Base-by-base conservation (phyloP, 23 tunicate genomes). In the Aplidium turbinatum region DNA sequence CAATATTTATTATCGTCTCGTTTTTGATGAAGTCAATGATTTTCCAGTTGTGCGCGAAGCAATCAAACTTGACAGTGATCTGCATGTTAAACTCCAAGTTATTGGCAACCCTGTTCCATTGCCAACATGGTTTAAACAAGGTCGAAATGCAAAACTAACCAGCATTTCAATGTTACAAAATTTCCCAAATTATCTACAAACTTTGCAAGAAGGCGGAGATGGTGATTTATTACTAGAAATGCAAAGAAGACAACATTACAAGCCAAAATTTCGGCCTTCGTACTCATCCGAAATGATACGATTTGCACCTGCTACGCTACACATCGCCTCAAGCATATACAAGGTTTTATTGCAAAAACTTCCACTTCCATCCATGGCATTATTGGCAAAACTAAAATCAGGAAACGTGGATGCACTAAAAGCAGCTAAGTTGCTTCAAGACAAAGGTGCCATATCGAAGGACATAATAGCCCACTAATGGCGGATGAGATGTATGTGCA, bases 401-500 rank as follows among this genome's bases (percentile, higher is more conserved):
- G 53, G 53, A 7, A 36, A 67, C 57, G 26, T 67, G 4, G 73
- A 67, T 22, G 21, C 73, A 9, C 7, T 67, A 7, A 67, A 67
- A 38, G 73, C 73, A 4, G 73, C 56, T 22, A 67, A 67, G 26
- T 26, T 35, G 5, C 4, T 67, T 21, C 7, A 11, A 67, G 57
- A 67, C 7, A 21, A 36, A 4, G 57, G 56, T 4, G 23, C 56
- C 5, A 67, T 67, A 4, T 67, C 73, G 16, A 22, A 67, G 5
- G 73, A 67, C 53, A 24, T 67, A 7, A 39, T 67, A n/a, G n/a
- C n/a, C n/a, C n/a, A 20, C 29, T 67, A 25, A 67, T 67, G 27
- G 57, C 56, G 18, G 73, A 67, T 67, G 73, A 67, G 22, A 67
- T 67, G 73, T 67, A 67, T 26, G 6, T 67, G 20, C 21, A 38